phyloP scores from a whole-genome alignment of 2,888 invertebrate genomes.

The Glaucopsyche alexis region DNA sequence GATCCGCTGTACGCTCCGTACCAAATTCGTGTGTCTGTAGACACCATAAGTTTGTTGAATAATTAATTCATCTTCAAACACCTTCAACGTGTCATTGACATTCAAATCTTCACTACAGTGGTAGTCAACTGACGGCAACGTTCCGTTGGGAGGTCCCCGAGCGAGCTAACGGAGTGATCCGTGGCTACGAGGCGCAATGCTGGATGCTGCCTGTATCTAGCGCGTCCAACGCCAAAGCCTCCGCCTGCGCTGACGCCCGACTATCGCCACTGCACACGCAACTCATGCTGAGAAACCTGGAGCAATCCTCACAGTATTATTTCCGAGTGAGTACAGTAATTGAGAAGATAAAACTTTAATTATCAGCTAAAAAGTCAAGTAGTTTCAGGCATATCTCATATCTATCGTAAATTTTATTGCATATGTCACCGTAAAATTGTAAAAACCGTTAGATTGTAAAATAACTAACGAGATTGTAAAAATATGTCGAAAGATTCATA shows the following conservation, averaged over 20 bases:
- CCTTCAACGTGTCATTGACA: too few species aligned
- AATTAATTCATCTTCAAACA: too few species aligned
- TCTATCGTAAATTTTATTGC: too few species aligned
- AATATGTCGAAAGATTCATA: too few species aligned
- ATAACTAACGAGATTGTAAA: too few species aligned
- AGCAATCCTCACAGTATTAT: constrained; percentile 82
- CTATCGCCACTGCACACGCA: constrained; percentile 77
- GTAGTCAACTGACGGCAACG: constrained; percentile 77
- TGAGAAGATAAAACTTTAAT: too few species aligned
- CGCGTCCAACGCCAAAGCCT: constrained; percentile 56
- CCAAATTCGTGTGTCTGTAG: too few species aligned
- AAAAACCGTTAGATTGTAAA: too few species aligned
- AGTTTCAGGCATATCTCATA: not conserved
- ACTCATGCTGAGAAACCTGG: constrained; percentile 78
- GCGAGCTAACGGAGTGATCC: constrained; percentile 86
- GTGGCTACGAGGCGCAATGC: constrained; percentile 86
- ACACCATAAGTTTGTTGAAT: too few species aligned
- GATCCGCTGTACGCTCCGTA: too few species aligned
- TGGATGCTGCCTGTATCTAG: constrained; percentile 71
- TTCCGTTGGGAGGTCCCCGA: constrained; percentile 91
- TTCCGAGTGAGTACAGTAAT: constrained; percentile 80
- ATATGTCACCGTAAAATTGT: too few species aligned
- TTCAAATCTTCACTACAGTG: constrained; percentile 45
- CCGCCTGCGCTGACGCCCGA: constrained; percentile 76
- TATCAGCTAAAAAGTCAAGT: too few species aligned